phyloP scores from a whole-genome alignment of 37 sponge, comb jelly and placozoan species.

The Sycon ciliatum region DNA sequence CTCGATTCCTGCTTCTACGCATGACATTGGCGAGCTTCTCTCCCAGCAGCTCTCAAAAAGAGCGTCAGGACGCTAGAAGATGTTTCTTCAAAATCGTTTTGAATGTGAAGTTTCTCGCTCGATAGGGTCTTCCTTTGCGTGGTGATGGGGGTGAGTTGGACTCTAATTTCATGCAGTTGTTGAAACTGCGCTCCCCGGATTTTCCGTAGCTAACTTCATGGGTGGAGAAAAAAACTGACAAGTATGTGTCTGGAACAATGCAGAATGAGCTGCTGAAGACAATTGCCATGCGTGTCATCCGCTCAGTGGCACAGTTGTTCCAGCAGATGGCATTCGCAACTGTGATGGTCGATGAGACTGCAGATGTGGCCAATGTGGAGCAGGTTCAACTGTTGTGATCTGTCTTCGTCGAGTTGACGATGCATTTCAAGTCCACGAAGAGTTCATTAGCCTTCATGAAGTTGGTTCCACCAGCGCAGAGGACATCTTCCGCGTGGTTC shows the following conservation, averaged over 20 bases:
- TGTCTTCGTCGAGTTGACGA: slow-evolving; percentile 47
- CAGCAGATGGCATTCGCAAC: slow-evolving; percentile 27
- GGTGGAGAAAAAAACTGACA: slow-evolving; percentile 18
- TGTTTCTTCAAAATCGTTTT: slow-evolving; percentile 30
- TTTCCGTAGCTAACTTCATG: slow-evolving; percentile 11
- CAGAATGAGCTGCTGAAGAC: slow-evolving; percentile 48
- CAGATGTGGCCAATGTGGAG: slow-evolving; percentile 54
- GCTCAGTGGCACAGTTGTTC: slow-evolving; percentile 26
- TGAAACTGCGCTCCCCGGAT: slow-evolving; percentile 25
- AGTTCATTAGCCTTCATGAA: slow-evolving; percentile 27
- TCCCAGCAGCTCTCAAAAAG: slow-evolving; percentile 30
- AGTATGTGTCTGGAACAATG: slow-evolving; percentile 42
- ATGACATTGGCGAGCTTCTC: slow-evolving; percentile 17
- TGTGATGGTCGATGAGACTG: slow-evolving; percentile 60
- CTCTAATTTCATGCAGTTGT: slow-evolving; percentile 36
- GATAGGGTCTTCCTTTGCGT: slow-evolving; percentile 42
- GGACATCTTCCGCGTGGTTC: slow-evolving; percentile 13
- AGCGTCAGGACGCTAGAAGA: slow-evolving; percentile 12
- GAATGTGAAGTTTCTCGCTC: slow-evolving; percentile 10
- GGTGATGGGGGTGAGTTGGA: slow-evolving; percentile 19
- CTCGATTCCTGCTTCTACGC: slow-evolving; percentile 32
- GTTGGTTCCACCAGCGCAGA: slow-evolving; percentile 25
- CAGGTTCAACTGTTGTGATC: slow-evolving; percentile 55
- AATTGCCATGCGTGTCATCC: slow-evolving; percentile 39
- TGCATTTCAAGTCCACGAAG: slow-evolving; percentile 30